A percentile compares a stretch with the other conserved stretches of the same genome.
Conservation (phyloP, 1,140 invertebrate species). For the Bathynomus jamesi region DNA sequence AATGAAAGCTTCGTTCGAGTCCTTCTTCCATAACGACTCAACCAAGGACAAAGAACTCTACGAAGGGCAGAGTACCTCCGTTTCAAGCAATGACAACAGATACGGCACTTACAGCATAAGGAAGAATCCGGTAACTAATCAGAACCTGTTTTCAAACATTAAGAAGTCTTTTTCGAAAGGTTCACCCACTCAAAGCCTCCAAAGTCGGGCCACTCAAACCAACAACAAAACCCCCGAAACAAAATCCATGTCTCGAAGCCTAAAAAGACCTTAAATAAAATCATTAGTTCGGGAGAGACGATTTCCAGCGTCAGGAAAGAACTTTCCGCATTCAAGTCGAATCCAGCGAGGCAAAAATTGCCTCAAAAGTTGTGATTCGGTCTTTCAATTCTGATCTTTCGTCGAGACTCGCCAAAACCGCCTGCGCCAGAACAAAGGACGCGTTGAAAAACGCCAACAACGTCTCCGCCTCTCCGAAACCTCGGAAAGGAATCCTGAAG, state of each 20-base stretch:
- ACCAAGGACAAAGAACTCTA: neutral
- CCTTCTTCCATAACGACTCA: neutral
- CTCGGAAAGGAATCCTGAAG: neutral
- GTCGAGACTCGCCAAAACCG: neutral
- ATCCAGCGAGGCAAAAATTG: neutral
- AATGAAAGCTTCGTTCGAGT: neutral
- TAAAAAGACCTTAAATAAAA: neutral
- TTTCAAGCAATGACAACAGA: no score
- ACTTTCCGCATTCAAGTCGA: neutral
- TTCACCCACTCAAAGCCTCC: neutral
- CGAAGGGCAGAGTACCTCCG: neutral
- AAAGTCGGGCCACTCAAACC: no score
- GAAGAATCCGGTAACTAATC: neutral
- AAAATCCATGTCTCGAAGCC: neutral
- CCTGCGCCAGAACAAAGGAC: neutral
- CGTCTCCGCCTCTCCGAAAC: neutral
- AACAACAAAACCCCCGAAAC: neutral
- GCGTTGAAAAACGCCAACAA: no score
- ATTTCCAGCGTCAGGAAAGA: neutral
- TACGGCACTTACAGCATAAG: neutral
- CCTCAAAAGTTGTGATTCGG: no score
- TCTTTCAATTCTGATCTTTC: no score
- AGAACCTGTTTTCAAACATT: neutral
- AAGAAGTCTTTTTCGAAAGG: neutral
- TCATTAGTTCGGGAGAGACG: neutral